Evolutionary conservation across 2,888 invertebrate genomes (phyloP).

Genomic region (Nephrotoma appendiculata): DNA sequence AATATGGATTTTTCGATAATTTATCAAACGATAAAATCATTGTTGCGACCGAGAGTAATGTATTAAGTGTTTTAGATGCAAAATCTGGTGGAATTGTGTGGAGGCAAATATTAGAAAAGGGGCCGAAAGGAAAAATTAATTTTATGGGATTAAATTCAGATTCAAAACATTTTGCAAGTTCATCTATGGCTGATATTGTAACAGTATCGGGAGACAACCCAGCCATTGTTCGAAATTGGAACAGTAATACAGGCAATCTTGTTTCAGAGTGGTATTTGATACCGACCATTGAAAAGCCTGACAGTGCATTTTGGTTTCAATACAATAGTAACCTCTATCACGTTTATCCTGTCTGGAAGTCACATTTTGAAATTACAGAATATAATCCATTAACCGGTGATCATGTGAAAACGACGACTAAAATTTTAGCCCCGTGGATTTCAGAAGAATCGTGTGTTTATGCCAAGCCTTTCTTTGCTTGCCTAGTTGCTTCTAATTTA

Average conservation of each 20-base stretch:
- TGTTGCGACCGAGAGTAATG: constrained; percentile 76
- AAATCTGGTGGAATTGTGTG: constrained; percentile 57
- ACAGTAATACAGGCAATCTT: constrained; percentile 51
- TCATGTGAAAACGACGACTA: constrained; percentile 36
- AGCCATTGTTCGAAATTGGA: constrained; percentile 66
- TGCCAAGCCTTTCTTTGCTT: constrained; percentile 47
- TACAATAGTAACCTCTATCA: constrained; percentile 43
- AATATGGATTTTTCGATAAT: constrained; percentile 61
- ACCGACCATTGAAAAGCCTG: constrained; percentile 27
- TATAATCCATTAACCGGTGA: constrained; percentile 47
- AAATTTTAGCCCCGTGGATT: constrained; percentile 48
- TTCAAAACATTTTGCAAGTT: constrained; percentile 21
- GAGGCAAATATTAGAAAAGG: constrained; percentile 64
- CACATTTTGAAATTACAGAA: constrained; percentile 48
- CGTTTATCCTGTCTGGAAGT: constrained; percentile 41
- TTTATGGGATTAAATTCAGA: constrained; percentile 42
- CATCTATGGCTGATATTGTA: constrained; percentile 44
- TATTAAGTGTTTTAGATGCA: constrained; percentile 65
- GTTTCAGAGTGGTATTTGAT: constrained; percentile 63
- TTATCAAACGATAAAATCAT: constrained; percentile 56
- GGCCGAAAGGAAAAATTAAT: constrained; percentile 48
- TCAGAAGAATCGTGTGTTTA: constrained; percentile 45
- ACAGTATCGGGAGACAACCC: constrained; percentile 62
- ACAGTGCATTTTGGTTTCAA: constrained; percentile 43
- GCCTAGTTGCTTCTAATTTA: constrained; percentile 42